phyloP scores from a whole-genome alignment of 2,113 vertebrate genomes.

The Ochotona princeps region DNA sequence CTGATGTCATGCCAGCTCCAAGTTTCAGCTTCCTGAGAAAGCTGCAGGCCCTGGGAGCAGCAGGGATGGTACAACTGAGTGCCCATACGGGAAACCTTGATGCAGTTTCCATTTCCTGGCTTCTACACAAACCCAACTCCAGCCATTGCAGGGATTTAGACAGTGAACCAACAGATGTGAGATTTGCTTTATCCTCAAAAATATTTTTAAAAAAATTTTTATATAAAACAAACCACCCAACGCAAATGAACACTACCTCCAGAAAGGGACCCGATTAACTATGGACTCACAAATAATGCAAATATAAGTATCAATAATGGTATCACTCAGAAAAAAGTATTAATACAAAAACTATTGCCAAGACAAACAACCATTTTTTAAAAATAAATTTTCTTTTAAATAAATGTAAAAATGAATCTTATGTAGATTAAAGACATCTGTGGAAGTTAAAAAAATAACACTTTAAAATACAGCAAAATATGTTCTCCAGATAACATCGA shows the following conservation, averaged over 20 bases:
- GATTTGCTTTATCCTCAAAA: too few relatives aligned
- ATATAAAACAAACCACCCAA: background rate
- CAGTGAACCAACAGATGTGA: too few relatives aligned
- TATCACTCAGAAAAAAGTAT: constrained; percentile 11
- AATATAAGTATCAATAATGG: background rate
- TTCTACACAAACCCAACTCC: too few relatives aligned
- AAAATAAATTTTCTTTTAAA: background rate
- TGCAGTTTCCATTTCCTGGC: too few relatives aligned
- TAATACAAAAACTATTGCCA: background rate
- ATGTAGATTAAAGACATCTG: background rate
- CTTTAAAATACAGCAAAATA: constrained; percentile 42
- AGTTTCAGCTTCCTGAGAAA: too few relatives aligned
- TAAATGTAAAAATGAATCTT: background rate
- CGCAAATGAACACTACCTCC: background rate
- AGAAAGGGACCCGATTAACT: background rate
- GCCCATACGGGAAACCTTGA: too few relatives aligned
- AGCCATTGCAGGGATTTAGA: too few relatives aligned
- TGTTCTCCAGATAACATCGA: background rate
- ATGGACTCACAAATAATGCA: background rate
- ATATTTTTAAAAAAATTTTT: too few relatives aligned
- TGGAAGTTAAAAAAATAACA: constrained; percentile 28
- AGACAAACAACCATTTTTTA: background rate
- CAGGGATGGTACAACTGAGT: too few relatives aligned
- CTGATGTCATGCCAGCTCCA: too few relatives aligned
- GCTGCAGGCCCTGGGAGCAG: too few relatives aligned